Conservation (phyloP, 2,113 vertebrate species). For the Pycnonotus jocosus region DNA sequence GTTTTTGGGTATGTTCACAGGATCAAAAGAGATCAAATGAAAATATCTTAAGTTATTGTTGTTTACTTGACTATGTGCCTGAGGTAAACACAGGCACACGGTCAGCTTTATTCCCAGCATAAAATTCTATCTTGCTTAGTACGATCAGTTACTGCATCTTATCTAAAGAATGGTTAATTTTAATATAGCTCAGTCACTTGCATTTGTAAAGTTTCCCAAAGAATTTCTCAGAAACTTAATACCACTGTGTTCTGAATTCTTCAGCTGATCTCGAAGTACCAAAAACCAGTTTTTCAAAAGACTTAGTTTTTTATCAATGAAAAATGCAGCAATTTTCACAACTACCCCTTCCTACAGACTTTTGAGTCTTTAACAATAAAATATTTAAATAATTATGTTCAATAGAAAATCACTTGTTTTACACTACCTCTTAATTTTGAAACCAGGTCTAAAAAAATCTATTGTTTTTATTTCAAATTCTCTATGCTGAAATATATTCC, state of each 20-base stretch:
- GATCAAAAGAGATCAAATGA: not conserved
- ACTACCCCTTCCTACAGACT: not conserved
- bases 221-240: not conserved
- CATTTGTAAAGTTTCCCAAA: not conserved
- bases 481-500: not conserved
- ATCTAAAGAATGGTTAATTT: not conserved
- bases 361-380: not conserved
- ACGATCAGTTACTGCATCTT: not conserved
- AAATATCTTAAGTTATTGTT: not conserved
- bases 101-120: not conserved
- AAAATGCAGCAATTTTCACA: not conserved
- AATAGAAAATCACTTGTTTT: not conserved
- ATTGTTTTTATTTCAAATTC: not conserved
- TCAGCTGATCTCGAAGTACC: not conserved
- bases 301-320: not conserved
- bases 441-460: not conserved
- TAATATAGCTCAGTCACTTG: not conserved
- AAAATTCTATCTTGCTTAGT: not conserved
- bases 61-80: not conserved
- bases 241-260: not conserved
- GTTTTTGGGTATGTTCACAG: not conserved
- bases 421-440: not conserved
- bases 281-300: not conserved
- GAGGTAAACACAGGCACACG: not conserved
- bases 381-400: not conserved